These are phyloP conservation scores for pig (Sus scrofa) DNA, from an alignment of 2,113 vertebrate genomes.

Conservation along the genomic window DNA sequence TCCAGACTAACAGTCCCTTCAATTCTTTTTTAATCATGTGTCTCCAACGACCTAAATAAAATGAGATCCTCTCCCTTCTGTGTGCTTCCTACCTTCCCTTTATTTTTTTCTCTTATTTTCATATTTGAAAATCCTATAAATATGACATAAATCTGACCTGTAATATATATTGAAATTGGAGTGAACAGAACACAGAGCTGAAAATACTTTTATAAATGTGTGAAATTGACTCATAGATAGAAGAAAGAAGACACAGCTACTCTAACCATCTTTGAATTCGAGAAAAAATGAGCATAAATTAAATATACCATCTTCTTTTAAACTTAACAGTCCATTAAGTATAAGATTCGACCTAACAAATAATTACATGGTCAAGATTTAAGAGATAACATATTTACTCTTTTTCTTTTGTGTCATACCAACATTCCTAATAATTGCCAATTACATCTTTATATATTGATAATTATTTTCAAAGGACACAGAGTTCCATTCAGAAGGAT, in stretches of 20 bases:
- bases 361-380: not conserved
- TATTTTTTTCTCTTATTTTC: not conserved
- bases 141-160: not conserved
- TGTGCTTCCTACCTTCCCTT: rapidly evolving
- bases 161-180: not conserved
- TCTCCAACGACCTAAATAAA: not conserved
- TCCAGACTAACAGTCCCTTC: not conserved
- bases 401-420: constrained; percentile 30
- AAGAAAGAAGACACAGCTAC: not conserved
- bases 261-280: not conserved
- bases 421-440: not conserved
- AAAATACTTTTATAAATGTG: constrained; percentile 1
- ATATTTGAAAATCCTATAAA: not conserved
- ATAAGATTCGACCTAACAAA: not conserved
- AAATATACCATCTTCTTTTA: not conserved
- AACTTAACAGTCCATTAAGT: not conserved
- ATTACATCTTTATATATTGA: constrained; percentile 3
- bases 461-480: constrained; percentile 10
- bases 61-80: rapidly evolving
- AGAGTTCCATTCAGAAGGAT: not conserved
- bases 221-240: not conserved
- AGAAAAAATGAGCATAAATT: not conserved
- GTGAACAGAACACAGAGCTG: not conserved
- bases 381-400: not conserved
- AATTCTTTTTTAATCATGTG: not conserved